Evolutionary conservation across 1,140 invertebrate genomes (phyloP).

Genomic region (Delia radicum): DNA sequence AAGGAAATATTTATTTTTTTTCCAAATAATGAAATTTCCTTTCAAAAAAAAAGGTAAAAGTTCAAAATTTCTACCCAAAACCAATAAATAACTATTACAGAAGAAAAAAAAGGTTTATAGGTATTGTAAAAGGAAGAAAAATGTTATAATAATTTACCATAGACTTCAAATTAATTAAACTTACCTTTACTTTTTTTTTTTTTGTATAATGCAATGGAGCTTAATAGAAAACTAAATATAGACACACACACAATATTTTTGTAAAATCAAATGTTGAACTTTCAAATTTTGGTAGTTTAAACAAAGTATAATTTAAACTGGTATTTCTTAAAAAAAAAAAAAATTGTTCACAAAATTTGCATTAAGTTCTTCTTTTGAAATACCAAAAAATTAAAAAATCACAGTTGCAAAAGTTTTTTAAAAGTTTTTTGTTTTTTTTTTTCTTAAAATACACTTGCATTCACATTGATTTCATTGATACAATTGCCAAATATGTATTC

Average conservation of each 20-base stretch:
- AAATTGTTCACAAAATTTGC: not conserved
- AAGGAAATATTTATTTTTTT: not conserved
- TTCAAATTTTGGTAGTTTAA: not conserved
- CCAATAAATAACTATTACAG: not conserved
- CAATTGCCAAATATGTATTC: slow-evolving; percentile 6
- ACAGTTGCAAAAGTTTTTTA: not conserved
- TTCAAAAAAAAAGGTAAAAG: not conserved
- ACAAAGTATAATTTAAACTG: not conserved
- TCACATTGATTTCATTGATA: slow-evolving; percentile 6
- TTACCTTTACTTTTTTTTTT: not conserved
- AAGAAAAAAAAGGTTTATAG: not conserved
- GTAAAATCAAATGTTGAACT: not conserved
- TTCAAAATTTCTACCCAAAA: not conserved
- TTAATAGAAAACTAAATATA: not conserved
- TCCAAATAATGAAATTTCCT: not conserved
- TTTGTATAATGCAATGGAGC: not conserved
- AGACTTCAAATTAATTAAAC: not conserved
- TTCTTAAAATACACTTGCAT: slow-evolving; percentile 1
- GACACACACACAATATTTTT: no score
- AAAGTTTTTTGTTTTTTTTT: not conserved
- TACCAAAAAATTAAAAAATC: no score
- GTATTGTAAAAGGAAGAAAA: not conserved
- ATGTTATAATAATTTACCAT: not conserved
- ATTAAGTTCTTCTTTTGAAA: not conserved
- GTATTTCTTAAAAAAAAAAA: not conserved